Percentiles rank a stretch among this genome's conserved stretches.
Conservation (phyloP, 1,140 invertebrate species). For the Drosophila fuyamai region DNA sequence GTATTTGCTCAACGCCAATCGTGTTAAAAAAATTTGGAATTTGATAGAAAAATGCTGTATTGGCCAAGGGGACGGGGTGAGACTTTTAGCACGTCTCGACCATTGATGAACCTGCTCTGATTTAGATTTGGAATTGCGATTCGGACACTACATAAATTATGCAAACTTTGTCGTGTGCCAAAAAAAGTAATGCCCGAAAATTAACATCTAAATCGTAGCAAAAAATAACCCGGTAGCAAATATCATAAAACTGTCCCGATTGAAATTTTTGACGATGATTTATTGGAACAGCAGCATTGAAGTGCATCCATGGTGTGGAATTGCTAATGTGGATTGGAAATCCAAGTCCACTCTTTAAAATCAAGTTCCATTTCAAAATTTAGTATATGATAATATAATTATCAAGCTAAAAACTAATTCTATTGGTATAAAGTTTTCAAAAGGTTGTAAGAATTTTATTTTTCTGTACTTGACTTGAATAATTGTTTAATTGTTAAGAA, state of each 20-base stretch:
- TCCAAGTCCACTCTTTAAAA: too few relatives aligned
- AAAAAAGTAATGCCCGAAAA: constrained; percentile 55
- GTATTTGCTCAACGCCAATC: constrained; percentile 56
- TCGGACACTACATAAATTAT: constrained; percentile 65
- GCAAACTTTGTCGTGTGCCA: constrained; percentile 78
- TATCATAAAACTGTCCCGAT: constrained; percentile 67
- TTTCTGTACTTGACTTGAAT: too few relatives aligned
- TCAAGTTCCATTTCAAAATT: too few relatives aligned
- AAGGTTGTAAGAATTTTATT: too few relatives aligned
- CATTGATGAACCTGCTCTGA: constrained; percentile 61
- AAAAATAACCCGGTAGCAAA: constrained; percentile 33
- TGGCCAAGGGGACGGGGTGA: neutral
- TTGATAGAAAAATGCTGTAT: constrained; percentile 8
- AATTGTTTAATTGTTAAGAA: too few relatives aligned
- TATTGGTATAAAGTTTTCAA: too few relatives aligned
- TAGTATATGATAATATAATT: too few relatives aligned
- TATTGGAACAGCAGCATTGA: constrained; percentile 46
- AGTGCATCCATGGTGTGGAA: constrained; percentile 75
- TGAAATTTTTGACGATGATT: constrained; percentile 50
- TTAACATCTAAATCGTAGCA: constrained; percentile 72
- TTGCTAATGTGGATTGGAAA: constrained; percentile 44
- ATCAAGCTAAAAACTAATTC: too few relatives aligned
- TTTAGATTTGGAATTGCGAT: constrained; percentile 56
- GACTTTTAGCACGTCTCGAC: constrained; percentile 17
- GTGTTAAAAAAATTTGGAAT: constrained; percentile 5